Percentiles rank a stretch among this genome's conserved stretches.
phyloP scores from a whole-genome alignment of 2,797 vertebrate species.

The Chiroxiphia lanceolata region DNA sequence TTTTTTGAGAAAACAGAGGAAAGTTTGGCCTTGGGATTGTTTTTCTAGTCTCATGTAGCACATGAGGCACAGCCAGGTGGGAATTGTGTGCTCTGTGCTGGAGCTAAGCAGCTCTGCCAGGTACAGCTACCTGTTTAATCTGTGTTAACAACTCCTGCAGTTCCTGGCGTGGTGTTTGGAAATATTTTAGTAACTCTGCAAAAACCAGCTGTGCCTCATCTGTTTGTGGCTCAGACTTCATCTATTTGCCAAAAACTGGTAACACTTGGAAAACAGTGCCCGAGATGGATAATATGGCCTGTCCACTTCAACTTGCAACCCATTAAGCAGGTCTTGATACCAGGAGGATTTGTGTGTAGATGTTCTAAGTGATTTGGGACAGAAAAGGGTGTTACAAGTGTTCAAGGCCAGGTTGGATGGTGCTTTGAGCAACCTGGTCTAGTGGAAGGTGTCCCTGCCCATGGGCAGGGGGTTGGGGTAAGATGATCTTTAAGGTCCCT shows the following conservation, averaged over 20 bases:
- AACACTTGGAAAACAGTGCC: not conserved
- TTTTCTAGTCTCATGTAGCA: not conserved
- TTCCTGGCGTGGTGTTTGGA: not conserved
- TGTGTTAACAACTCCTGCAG: not conserved
- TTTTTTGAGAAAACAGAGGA: not conserved
- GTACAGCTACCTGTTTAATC: constrained; percentile 12
- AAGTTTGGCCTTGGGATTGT: not conserved
- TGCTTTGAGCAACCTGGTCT: not conserved
- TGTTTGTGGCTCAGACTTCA: not conserved
- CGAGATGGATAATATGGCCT: fast-evolving
- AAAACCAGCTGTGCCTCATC: not conserved
- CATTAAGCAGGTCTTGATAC: fast-evolving
- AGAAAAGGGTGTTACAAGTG: not conserved
- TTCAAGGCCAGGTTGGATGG: not conserved
- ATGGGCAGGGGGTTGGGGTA: not conserved
- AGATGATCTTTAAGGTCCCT: not conserved
- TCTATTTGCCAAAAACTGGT: not conserved
- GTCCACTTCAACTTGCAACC: not conserved
- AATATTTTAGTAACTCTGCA: not conserved
- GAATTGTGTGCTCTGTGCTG: not conserved
- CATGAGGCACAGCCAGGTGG: not conserved
- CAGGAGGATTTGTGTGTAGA: not conserved
- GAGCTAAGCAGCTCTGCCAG: not conserved
- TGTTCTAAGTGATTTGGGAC: not conserved
- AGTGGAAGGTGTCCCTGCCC: not conserved